Base-by-base conservation (phyloP, 30 jellyfish, hydroid and myxozoan genomes). In the Catostylus mosaicus region DNA sequence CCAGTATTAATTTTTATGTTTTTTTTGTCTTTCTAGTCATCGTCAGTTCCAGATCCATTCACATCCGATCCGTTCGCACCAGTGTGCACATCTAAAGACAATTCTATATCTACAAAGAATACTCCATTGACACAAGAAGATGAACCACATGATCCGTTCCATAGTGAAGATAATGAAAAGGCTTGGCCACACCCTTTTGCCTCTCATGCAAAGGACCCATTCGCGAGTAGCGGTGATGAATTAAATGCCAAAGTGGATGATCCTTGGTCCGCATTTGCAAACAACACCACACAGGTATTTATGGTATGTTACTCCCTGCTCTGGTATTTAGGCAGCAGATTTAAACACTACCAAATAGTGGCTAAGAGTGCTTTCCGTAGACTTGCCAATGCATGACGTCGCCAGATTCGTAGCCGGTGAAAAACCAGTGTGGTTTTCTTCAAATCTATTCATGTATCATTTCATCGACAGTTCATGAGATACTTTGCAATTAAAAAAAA, bases 251-350 rank as follows among this genome's bases (percentile, higher is more conserved):
- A 64, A 22, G 67, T 37, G 30, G 83, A 87, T 22, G 96, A 80
- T 40, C 90, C 97, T 5, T 93, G 98, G 98, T 75, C 95, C 11
- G 98, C 98, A 12, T 87, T 87, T 71, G 67, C 75, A 1, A 92
- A 71, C 23, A 78, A 84, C 4, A 59, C 90, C 9, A 32, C 86
- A 0, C 78, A 84, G 95, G 95, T 75, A 60, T 45, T 11, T 8
- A 43, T 43, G 56, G 16, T 43, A 59, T 51, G 46, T 45, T 14
- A 18, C 45, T 29, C 2, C 32, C 24, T 73, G 77, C 75, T 4
- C 30, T 31, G n/a, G n/a, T n/a, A n/a, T n/a, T n/a, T n/a, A n/a
- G n/a, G n/a, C n/a, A n/a, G n/a, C n/a, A n/a, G n/a, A n/a, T n/a
- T n/a, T n/a, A n/a, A n/a, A n/a, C n/a, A n/a, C n/a, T n/a, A n/a